Conservation (phyloP, 2,113 vertebrate species). For the Eira barbara region DNA sequence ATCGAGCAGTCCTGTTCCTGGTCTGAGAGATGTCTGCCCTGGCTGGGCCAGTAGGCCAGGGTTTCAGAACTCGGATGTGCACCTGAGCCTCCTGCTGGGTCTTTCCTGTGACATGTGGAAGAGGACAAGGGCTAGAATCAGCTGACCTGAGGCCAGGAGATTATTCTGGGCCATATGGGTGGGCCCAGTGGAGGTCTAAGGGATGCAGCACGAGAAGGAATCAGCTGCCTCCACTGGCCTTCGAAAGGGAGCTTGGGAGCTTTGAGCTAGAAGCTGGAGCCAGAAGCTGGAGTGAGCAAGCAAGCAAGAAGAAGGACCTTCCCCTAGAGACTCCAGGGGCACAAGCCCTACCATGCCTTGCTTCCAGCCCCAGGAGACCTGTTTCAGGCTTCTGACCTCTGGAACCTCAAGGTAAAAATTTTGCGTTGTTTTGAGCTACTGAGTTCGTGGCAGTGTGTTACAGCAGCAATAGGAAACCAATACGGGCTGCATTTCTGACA, state of each 20-base stretch:
- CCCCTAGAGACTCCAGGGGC: neutral
- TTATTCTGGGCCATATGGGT: neutral
- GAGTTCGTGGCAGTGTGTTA: neutral
- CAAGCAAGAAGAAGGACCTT: neutral
- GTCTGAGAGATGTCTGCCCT: neutral
- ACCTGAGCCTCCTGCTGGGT: neutral
- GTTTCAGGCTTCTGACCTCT: neutral
- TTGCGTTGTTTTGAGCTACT: neutral
- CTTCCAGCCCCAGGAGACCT: too few species aligned
- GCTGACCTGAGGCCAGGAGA: neutral
- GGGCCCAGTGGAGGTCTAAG: neutral
- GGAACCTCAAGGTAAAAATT: neutral
- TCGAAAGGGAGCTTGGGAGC: neutral
- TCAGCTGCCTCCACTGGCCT: neutral
- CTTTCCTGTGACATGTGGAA: neutral
- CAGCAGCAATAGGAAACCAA: neutral
- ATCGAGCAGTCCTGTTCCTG: fast-evolving
- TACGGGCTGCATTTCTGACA: too few species aligned
- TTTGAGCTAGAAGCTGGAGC: neutral
- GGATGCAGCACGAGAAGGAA: too few species aligned
- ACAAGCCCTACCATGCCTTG: neutral
- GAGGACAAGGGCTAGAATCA: neutral
- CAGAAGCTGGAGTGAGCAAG: neutral
- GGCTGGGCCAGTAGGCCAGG: neutral
- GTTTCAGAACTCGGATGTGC: too few species aligned